phyloP scores from a whole-genome alignment of 2,888 invertebrate species.

The Idaea biselata region DNA sequence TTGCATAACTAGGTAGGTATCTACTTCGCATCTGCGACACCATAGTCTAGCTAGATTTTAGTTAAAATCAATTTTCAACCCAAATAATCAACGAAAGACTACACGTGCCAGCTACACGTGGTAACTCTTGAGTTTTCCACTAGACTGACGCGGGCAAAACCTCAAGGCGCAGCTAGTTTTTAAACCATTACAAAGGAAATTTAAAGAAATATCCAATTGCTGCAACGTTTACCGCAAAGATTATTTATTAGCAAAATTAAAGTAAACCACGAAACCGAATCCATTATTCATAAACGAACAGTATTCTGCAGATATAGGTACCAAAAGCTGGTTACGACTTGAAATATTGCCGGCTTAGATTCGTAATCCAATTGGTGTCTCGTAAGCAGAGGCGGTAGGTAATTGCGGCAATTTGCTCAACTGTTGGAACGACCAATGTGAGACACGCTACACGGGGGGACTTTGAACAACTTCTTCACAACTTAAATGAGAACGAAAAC shows the following conservation, averaged over 20 bases:
- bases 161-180: neutral
- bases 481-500: neutral
- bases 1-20: no score
- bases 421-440: conserved; percentile 48
- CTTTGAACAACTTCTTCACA: neutral
- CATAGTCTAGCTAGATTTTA: no score
- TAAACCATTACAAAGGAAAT: neutral
- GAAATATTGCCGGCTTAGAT: conserved; percentile 32
- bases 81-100: no score
- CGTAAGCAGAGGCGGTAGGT: conserved; percentile 47
- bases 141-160: no score
- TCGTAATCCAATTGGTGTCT: conserved; percentile 59
- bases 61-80: no score
- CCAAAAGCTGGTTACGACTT: neutral
- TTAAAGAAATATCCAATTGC: neutral
- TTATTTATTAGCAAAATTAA: neutral
- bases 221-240: neutral
- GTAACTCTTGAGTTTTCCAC: no score
- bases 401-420: conserved; percentile 62
- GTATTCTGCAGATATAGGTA: neutral
- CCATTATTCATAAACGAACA: conserved; percentile 1
- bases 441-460: conserved; percentile 19
- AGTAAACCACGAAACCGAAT: neutral
- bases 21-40: no score
- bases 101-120: no score